Percentiles rank a stretch among this genome's conserved stretches.
These are phyloP conservation scores for Puma concolor DNA, from an alignment of 2,113 vertebrate species.

Conservation along the genomic window DNA sequence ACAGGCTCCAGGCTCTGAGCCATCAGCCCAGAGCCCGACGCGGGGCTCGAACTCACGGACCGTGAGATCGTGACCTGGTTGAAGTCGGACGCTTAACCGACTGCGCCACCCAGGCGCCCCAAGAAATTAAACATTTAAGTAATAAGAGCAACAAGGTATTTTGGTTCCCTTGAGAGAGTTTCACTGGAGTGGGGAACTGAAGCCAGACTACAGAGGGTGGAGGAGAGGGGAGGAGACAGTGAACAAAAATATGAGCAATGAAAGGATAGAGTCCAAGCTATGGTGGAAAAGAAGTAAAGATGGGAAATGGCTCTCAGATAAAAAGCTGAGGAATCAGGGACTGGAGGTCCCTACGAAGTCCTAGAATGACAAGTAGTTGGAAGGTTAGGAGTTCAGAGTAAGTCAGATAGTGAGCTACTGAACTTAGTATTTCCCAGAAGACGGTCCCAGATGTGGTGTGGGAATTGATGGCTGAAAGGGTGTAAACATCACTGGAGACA, in stretches of 20 bases:
- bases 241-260: neutral
- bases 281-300: neutral
- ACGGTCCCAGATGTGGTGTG: neutral
- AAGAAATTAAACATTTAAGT: neutral
- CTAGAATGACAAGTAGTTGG: neutral
- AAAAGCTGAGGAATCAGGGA: neutral
- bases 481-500: neutral
- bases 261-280: neutral
- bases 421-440: slow-evolving; percentile 7
- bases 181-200: neutral
- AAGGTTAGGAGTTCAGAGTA: neutral
- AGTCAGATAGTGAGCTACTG: neutral
- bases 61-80: too few relatives aligned
- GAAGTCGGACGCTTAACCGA: too few relatives aligned
- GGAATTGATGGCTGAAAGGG: neutral
- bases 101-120: too few relatives aligned
- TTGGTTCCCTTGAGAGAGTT: neutral
- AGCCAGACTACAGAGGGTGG: neutral
- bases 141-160: neutral
- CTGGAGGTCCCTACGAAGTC: neutral
- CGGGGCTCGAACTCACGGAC: too few relatives aligned
- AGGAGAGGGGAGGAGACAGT: neutral
- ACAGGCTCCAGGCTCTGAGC: too few relatives aligned
- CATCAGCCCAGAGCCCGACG: too few relatives aligned
- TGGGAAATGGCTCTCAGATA: neutral